These are phyloP conservation scores for Eira barbara DNA, from an alignment of 2,113 vertebrate genomes.

Conservation along the genomic window DNA sequence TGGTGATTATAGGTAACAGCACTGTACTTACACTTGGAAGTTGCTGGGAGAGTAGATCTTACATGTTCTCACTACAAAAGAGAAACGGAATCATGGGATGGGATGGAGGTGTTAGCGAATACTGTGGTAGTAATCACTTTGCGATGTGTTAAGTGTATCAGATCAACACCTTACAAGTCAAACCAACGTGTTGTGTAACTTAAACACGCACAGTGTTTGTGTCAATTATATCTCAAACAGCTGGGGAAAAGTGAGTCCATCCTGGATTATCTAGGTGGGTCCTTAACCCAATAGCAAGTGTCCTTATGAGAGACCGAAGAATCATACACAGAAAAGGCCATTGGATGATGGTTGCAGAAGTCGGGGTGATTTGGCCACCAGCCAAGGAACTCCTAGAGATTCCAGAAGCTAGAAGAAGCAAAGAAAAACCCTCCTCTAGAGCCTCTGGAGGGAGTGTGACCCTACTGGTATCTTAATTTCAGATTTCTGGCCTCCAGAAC, in stretches of 20 bases:
- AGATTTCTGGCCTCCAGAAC: not conserved
- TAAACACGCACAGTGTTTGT: too few relatives aligned
- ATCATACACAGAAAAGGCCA: too few relatives aligned
- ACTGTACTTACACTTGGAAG: not conserved
- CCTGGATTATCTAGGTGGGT: too few relatives aligned
- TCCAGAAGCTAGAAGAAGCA: not conserved
- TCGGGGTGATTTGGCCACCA: not conserved
- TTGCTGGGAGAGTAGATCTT: not conserved
- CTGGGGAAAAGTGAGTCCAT: not conserved
- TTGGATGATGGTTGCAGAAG: not conserved
- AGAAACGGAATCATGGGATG: too few relatives aligned
- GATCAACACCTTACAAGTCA: not conserved
- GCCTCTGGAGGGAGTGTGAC: fast-evolving
- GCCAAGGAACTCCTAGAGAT: not conserved
- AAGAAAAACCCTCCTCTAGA: fast-evolving
- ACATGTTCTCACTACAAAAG: not conserved
- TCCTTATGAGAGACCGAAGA: not conserved
- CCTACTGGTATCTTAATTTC: not conserved
- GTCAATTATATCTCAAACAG: not conserved
- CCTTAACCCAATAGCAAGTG: too few relatives aligned
- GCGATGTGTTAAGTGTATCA: not conserved
- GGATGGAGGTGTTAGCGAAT: too few relatives aligned
- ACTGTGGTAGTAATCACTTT: not conserved
- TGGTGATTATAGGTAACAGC: not conserved
- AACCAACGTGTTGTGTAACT: not conserved